Conservation (phyloP, 2,888 invertebrate species). For the Nasonia oneida region DNA sequence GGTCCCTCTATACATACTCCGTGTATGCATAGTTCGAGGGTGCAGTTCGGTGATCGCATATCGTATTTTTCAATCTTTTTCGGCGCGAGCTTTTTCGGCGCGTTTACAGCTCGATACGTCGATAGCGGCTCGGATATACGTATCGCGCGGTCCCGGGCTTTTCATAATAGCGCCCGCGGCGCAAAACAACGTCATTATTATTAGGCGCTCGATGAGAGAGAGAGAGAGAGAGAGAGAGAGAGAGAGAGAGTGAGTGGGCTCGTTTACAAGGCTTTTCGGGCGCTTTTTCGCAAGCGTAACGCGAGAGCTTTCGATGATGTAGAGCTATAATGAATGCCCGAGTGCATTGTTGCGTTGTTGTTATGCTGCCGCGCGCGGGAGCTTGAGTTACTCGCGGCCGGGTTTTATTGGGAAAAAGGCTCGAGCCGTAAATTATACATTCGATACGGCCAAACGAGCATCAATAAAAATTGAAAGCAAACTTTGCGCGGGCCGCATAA, state of each 20-base stretch:
- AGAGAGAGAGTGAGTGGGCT: background rate
- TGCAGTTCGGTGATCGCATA: slow-evolving; percentile 48
- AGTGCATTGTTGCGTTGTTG: background rate
- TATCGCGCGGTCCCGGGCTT: background rate
- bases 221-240: background rate
- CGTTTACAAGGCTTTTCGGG: background rate
- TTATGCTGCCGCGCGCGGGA: background rate
- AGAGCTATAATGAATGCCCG: background rate
- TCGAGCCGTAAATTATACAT: slow-evolving; percentile 14
- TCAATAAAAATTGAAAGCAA: slow-evolving; percentile 26
- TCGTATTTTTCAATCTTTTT: slow-evolving; percentile 45
- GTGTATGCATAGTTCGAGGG: slow-evolving; percentile 6
- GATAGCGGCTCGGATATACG: slow-evolving; percentile 1
- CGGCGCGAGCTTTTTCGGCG: slow-evolving; percentile 45
- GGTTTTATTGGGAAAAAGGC: background rate
- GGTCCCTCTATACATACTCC: background rate
- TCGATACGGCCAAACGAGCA: slow-evolving; percentile 16
- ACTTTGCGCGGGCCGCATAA: background rate
- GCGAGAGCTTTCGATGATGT: slow-evolving; percentile 7
- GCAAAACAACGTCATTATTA: slow-evolving; percentile 41
- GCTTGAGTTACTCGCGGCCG: background rate
- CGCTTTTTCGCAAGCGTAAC: background rate
- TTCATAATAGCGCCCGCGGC: slow-evolving; percentile 12
- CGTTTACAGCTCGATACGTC: slow-evolving; percentile 62
- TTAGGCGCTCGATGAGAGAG: background rate